Base-by-base conservation (phyloP, 2,888 invertebrate species). In the Eristalis intricaria region DNA sequence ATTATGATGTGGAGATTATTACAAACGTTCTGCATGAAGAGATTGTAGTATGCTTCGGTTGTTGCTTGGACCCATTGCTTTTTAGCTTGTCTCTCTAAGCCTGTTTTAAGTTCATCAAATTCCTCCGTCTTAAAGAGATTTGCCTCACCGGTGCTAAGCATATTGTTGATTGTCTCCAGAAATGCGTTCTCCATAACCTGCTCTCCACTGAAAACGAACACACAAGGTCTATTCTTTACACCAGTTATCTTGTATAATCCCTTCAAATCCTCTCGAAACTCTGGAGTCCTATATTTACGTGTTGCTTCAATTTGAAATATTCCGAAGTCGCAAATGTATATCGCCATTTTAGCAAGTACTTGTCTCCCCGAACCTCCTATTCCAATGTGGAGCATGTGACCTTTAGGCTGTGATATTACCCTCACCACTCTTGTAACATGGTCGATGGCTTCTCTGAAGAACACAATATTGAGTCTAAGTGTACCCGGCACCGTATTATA, bases 61-160 rank as follows among this genome's bases (percentile, higher is more conserved):
- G 96, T 96, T 88, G 95, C 94, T 88, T 94, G 90, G 4, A 96
- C 90, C 0, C 90, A 90, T 0, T 90, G 87, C 78, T 90, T 91
- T 77, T 91, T 91, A 0, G 92, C 92, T 26, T 91, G 90, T 0
- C 90, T 81, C 38, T 92, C 91, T 13, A 92, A 74, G n/a, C 91
- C 91, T 0, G 89, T 69, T 76, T 92, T 92, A 0, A 92, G 70
- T 29, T 98, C 97, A 91, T 98, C 98, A 93, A 98, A 96, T 92
- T 98, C 98, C 89, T 98, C 98, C 0, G 95, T 92, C 91, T 97
- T 97, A 91, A 95, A 98, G n/a, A 98, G 94, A 93, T 97, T 98
- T 80, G 98, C 95, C 93, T 98, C 98, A 0, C 98, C 98, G 88
- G 96, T 97, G 91, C 97, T 97, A 79, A 98, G 94, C 92, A 98